Evolutionary conservation across 1,140 invertebrate species (phyloP), one percentile per base, ranked within the genome.

Genomic region (Theocolax elegans): DNA sequence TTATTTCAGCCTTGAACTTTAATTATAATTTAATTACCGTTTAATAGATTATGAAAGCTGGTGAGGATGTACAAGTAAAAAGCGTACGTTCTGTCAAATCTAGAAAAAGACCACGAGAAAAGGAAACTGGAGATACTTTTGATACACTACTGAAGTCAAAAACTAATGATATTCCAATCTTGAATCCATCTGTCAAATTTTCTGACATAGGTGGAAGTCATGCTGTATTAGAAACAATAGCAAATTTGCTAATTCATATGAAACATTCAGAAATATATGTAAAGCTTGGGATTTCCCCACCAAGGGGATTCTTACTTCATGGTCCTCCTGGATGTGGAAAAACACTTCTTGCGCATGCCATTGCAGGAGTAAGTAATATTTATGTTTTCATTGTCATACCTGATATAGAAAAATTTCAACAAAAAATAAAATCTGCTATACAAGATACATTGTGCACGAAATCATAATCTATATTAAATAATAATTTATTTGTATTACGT

Each of bases 271-370:
- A 95, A 79, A 87, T 96, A 2, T 96, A 94, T 79, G 87, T 88
- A 71, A 87, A 91, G 69, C 83, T 97, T 46, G 95, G 95, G 10
- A 89, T 96, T 71, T 91, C 90, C 65, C 91, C 94, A 31, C 94
- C 94, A 0, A 87, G 92, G 79, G 95, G 96, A 42, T 91, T 97
- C 80, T 85, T 97, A 19, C 85, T 97, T 49, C 94, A 96, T 85
- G 97, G 97, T 0, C 96, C 96, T 10, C 94, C 95, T 23, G 97
- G 97, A 1, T 96, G 94, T 86, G 95, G 96, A 0, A 98, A 99
- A 87, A 96, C 95, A 8, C 87, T 97, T 51, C 83, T 99, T 58
- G 97, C 95, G 0, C 87, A 95, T 85, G 96, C 96, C 25, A 94
- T 99, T 75, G 95, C 97, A 62, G 97, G 97, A 71, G 93, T 94